phyloP scores from a whole-genome alignment of 1,140 invertebrate genomes.

The Bombus haemorrhoidalis region DNA sequence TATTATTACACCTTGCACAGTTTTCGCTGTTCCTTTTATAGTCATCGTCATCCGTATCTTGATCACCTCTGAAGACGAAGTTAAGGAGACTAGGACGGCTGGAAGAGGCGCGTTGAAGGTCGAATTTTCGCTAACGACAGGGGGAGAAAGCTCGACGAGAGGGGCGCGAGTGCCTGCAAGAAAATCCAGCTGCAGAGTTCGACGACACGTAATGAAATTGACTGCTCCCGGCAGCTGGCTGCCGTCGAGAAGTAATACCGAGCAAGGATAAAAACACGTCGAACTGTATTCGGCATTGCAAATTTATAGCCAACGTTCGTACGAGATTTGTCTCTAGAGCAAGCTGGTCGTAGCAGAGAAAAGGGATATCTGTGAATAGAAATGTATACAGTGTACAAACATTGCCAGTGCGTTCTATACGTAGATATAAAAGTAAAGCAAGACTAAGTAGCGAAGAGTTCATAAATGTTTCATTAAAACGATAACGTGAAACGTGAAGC shows the following conservation, averaged over 20 bases:
- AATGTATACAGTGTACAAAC: neutral
- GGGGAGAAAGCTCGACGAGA: neutral
- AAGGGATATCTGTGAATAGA: neutral
- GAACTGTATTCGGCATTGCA: neutral
- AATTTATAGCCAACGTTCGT: neutral
- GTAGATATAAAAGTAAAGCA: neutral
- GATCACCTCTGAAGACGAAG: neutral
- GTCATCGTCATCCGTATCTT: too few relatives aligned
- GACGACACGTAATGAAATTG: conserved; percentile 47
- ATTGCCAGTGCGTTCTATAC: too few relatives aligned
- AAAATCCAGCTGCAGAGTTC: conserved; percentile 43
- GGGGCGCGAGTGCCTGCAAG: conserved; percentile 4
- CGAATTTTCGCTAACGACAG: conserved; percentile 28
- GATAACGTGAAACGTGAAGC: too few relatives aligned
- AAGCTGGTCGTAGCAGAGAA: neutral
- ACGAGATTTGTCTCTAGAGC: neutral
- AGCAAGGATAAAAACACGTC: conserved; percentile 11
- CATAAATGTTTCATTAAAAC: too few relatives aligned
- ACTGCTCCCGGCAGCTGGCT: conserved; percentile 32
- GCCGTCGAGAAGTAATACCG: neutral
- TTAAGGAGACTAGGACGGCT: neutral
- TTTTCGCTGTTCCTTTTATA: too few relatives aligned
- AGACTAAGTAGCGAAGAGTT: neutral
- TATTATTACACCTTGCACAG: too few relatives aligned
- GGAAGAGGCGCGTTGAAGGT: neutral